Base-by-base conservation (phyloP, 2,113 vertebrate genomes). In the Triplophysa siluroides region DNA sequence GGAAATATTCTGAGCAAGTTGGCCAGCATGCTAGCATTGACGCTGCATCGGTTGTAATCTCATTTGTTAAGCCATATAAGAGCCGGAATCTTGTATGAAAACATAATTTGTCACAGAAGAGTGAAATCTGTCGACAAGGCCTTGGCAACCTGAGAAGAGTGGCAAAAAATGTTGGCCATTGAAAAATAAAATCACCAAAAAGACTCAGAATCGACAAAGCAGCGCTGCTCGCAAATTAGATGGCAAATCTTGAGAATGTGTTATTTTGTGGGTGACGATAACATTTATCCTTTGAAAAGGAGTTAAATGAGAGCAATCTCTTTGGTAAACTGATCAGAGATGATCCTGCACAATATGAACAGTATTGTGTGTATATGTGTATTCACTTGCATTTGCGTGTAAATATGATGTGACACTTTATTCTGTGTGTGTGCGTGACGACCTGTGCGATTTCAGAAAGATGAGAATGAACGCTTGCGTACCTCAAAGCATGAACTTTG, bases 401-500 rank as follows among this genome's bases (percentile, higher is more conserved):
- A 92, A 89, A 92, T 90, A 88, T 87, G 89, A 90, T 83, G 88
- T 90, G 77, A 86, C 88, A 86, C 54, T 66, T 61, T 76, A 10
- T 11, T 33, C 11, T 83, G 80, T 83, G 83, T 65, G 62, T n/a
- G 68, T 26, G 63, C 71, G 71, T 45, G 85, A 84, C 79, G 83
- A 71, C 43, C 61, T 58, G 64, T 45, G 67, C 24, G 29, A 29
- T 72, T 64, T 52, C 54, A 80, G 77, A 83, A 78, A 86, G 70
- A 78, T 6, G 33, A 84, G 88, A 83, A 87, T 83, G 90, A 92
- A 87, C 88, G 88, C 93, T 88, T 87, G 87, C 89, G 93, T 94
- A 96, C 93, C 93, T 96, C 95, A 92, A 88, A 95, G 95, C 95
- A 96, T 96, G 96, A 93, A 90, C 87, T 82, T 70, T 68, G 76